Base-by-base conservation (phyloP, 2,113 vertebrate species). In the Dolichallabes microphthalmus region DNA sequence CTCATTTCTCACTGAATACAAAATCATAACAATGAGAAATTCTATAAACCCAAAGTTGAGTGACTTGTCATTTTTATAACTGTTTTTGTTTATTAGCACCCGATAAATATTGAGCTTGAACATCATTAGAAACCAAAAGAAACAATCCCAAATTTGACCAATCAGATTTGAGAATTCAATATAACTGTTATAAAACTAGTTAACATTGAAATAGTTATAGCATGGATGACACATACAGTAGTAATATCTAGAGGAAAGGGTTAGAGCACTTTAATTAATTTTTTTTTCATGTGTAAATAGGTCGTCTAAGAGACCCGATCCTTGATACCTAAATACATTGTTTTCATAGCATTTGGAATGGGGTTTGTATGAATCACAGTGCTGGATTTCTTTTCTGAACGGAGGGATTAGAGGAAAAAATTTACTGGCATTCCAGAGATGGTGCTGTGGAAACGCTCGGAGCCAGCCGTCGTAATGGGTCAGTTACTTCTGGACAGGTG, bases 401-500 rank as follows among this genome's bases (percentile, higher is more conserved):
- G 57, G 66, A 10, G n/a, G 85, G 87, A 86, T 89, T 86, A 89
- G 14, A 63, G 68, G 73, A 85, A 86, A 82, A 85, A 89, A 55
- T 86, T 66, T 15, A 22, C 66, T 76, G 84, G 84, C 86, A 85
- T 90, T 89, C 90, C 90, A 88, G 88, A 86, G 68, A 75, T 73
- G 87, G 88, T 86, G 86, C 88, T 45, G 76, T 88, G 83, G 91
- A 74, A 87, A 92, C 86, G 2, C 39, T 61, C n/a, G 64, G 77
- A 86, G 85, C 53, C 75, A 14, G 83, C 64, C 80, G 66, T 30
- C 35, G 78, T 73, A 85, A 81, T 53, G 81, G 86, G 64, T 89
- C 86, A 83, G 85, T 82, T 69, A 85, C 58, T 88, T 86, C 74
- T 82, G 87, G 85, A 91, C 90, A 90, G 91, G 90, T 92, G 87